A percentile compares a stretch with the other conserved stretches of the same genome.
Conservation (phyloP, 2,888 invertebrate genomes). For the Callinectes sapidus region DNA sequence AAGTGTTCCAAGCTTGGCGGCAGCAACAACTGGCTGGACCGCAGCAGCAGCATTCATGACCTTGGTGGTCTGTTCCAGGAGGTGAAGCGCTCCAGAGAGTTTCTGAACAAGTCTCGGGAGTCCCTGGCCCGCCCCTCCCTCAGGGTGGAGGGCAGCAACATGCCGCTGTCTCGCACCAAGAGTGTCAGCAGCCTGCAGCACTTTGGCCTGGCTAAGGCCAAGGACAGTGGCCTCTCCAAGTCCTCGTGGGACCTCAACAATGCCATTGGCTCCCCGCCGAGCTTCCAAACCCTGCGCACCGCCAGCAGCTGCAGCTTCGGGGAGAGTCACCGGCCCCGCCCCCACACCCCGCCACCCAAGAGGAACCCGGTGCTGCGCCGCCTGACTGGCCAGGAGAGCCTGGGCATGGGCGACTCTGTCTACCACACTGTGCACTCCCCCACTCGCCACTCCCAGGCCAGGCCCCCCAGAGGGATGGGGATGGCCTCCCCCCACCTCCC, state of each 20-base stretch:
- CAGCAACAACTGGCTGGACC: conserved; percentile 64
- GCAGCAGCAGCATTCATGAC: conserved; percentile 65
- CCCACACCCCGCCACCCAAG: conserved; percentile 11
- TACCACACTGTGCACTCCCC: conserved; percentile 64
- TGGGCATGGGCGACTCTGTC: conserved; percentile 49
- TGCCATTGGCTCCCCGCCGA: neutral
- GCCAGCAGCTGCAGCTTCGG: conserved; percentile 53
- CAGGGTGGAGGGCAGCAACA: conserved; percentile 22
- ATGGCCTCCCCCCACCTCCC: conserved; percentile 29
- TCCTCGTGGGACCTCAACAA: conserved; percentile 61
- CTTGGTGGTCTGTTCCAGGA: conserved; percentile 64
- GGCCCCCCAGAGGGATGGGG: neutral
- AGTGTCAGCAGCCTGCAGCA: conserved; percentile 56
- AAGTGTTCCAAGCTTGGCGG: conserved; percentile 45
- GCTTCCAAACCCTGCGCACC: conserved; percentile 42
- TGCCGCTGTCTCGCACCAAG: conserved; percentile 60
- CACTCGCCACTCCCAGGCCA: conserved; percentile 39
- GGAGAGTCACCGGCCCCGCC: conserved; percentile 37
- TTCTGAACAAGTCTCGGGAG: conserved; percentile 54
- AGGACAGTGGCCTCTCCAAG: conserved; percentile 59
- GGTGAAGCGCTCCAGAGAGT: conserved; percentile 65
- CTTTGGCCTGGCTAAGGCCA: conserved; percentile 41
- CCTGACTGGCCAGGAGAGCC: conserved; percentile 22
- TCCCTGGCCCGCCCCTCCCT: conserved; percentile 32
- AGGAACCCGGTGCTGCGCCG: conserved; percentile 58